These are phyloP conservation scores for Cepaea nemoralis DNA, from an alignment of 1,140 invertebrate genomes.

Conservation along the genomic window DNA sequence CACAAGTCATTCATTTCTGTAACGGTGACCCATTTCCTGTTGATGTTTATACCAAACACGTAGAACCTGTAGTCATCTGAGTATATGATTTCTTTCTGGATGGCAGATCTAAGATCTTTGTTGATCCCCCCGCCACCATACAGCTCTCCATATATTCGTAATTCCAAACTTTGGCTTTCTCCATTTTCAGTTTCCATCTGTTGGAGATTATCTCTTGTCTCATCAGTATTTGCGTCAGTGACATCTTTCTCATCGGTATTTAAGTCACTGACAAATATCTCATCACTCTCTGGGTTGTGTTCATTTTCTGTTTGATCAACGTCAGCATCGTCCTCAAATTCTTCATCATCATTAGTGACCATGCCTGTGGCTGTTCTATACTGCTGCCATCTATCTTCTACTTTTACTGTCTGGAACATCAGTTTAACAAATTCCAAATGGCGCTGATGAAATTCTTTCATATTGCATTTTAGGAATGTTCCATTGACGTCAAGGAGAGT, in stretches of 20 bases:
- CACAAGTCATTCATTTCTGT: slow-evolving; percentile 29
- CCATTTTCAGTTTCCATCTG: neutral
- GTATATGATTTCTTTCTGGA: slow-evolving; percentile 33
- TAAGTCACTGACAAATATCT: neutral
- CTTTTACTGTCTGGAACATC: neutral
- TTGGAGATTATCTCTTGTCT: neutral
- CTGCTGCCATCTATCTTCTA: neutral
- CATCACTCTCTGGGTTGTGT: neutral
- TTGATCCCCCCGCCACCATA: slow-evolving; percentile 21
- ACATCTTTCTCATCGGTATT: neutral
- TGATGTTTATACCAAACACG: slow-evolving; percentile 16
- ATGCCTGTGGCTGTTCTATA: neutral
- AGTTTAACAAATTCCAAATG: slow-evolving; percentile 15
- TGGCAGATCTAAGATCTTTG: neutral
- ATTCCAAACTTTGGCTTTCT: neutral
- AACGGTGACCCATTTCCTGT: slow-evolving; percentile 10
- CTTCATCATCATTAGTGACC: slow-evolving; percentile 6
- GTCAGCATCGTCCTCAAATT: neutral
- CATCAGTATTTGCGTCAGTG: neutral
- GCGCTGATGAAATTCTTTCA: slow-evolving; percentile 3
- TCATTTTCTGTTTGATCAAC: neutral
- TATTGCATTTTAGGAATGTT: slow-evolving; percentile 26
- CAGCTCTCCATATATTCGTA: slow-evolving; percentile 28
- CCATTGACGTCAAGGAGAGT: neutral
- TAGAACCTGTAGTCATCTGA: slow-evolving; percentile 21